Evolutionary conservation across 1,140 invertebrate species (phyloP), one percentile per base, ranked within the genome.

Genomic region (Nephila pilipes): DNA sequence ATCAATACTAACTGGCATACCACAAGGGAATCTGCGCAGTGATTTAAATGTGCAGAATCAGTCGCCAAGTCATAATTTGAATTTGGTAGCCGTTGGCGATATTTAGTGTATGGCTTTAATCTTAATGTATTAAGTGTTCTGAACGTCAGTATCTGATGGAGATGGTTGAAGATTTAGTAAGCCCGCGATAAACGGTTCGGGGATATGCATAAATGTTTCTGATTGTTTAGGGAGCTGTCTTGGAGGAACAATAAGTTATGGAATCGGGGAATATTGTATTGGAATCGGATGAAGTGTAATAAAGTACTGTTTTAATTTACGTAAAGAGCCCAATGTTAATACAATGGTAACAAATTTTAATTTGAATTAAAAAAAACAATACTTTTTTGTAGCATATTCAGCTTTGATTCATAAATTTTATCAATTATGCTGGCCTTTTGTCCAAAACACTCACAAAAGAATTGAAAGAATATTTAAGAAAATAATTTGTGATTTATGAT

Each of bases 111-210:
- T 65, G 60, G 60, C 60, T 65, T 12, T 25, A 65, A n/a, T 65
- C 63, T 65, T 65, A 65, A 65, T 65, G 63, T 25, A 65, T 65
- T 65, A 65, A 65, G 63, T 65, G 60, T 25, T 65, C 60, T 8
- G 25, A 22, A 65, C 22, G 22, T 22, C 12, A 25, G n/a, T 25
- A 25, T 65, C 60, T 65, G 25, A 65, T n/a, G 6, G 63, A 65
- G 25, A 65, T 46, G 46, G 4, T 25, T 14, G 10, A 14, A 25
- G 63, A 65, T 65, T 65, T 65, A 65, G 60, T 25, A 16, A 14
- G 8, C 25, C 63, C 0, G 14, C 8, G 63, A 12, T 65, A 65
- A 65, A 65, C 63, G 63, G 63, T n/a, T 25, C 12, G 63, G 10
- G n/a, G 5, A 63, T 25, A 25, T 25, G 25, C 22, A 63, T 63